These are phyloP conservation scores for Drosophila sucinea DNA, from an alignment of 1,140 invertebrate species.

Conservation along the genomic window DNA sequence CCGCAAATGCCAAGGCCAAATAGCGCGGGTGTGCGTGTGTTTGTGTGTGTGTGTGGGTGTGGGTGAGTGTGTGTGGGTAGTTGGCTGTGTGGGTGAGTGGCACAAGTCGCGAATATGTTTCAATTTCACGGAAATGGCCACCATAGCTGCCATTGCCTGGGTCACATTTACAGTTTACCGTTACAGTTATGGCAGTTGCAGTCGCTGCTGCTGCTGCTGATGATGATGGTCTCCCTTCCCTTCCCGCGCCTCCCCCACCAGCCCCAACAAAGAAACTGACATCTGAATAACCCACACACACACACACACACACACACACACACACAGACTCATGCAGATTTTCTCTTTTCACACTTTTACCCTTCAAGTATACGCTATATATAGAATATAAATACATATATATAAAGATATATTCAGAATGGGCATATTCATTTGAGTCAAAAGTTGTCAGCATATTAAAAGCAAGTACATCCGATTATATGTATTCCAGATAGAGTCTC, in stretches of 20 bases:
- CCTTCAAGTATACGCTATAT: not conserved
- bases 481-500: not conserved
- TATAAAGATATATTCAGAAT: not conserved
- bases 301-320: constrained; percentile 15
- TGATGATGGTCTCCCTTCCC: not conserved
- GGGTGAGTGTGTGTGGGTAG: constrained; percentile 14
- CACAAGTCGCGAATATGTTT: constrained; percentile 54
- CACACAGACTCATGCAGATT: not conserved
- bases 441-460: not conserved
- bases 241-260: not conserved
- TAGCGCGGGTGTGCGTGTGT: constrained; percentile 33
- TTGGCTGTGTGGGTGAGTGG: not conserved
- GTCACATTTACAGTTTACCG: constrained; percentile 39
- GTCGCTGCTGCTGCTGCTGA: constrained; percentile 12
- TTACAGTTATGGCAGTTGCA: constrained; percentile 32
- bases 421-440: not conserved
- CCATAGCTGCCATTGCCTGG: constrained; percentile 7
- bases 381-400: not conserved
- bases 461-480: constrained; percentile 1
- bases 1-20: constrained; percentile 76
- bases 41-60: not conserved
- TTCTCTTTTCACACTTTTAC: constrained; percentile 37
- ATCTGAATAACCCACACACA: constrained; percentile 31
- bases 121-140: constrained; percentile 45
- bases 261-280: constrained; percentile 38